These are phyloP conservation scores for Eufriesea mexicana DNA, from an alignment of 1,140 invertebrate genomes.

Conservation along the genomic window DNA sequence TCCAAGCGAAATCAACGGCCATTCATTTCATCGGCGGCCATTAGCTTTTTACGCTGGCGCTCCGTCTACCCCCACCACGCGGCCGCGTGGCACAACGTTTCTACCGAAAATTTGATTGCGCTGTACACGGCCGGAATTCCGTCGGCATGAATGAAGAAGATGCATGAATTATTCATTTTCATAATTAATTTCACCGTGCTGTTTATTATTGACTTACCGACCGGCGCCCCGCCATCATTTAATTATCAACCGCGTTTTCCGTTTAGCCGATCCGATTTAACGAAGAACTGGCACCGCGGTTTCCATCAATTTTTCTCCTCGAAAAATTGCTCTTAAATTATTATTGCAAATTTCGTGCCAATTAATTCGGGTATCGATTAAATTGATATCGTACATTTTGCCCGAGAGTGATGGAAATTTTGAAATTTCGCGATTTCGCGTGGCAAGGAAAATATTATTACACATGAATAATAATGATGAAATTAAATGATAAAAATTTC, in stretches of 20 bases:
- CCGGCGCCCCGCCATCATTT: background rate
- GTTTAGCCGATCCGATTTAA: background rate
- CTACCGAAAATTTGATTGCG: background rate
- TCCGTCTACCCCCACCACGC: accelerated
- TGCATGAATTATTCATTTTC: slow-evolving; percentile 9
- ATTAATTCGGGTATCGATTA: too few species aligned
- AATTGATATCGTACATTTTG: too few species aligned
- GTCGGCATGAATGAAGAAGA: background rate
- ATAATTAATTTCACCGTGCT: background rate
- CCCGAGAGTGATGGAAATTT: too few species aligned
- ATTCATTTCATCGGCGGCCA: background rate
- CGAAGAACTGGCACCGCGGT: background rate
- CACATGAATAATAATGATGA: too few species aligned
- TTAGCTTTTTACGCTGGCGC: background rate
- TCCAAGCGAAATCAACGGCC: background rate
- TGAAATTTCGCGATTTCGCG: too few species aligned
- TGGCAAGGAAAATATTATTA: too few species aligned
- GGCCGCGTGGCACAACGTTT: background rate
- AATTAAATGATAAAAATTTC: too few species aligned
- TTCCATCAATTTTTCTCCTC: background rate
- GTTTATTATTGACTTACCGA: slow-evolving; percentile 1
- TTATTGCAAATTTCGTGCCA: too few species aligned
- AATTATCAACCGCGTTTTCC: background rate
- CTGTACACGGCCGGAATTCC: background rate
- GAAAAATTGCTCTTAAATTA: too few species aligned